These are phyloP conservation scores for Periophthalmus modestus DNA, from an alignment of 2,113 vertebrate genomes.

Conservation along the genomic window DNA sequence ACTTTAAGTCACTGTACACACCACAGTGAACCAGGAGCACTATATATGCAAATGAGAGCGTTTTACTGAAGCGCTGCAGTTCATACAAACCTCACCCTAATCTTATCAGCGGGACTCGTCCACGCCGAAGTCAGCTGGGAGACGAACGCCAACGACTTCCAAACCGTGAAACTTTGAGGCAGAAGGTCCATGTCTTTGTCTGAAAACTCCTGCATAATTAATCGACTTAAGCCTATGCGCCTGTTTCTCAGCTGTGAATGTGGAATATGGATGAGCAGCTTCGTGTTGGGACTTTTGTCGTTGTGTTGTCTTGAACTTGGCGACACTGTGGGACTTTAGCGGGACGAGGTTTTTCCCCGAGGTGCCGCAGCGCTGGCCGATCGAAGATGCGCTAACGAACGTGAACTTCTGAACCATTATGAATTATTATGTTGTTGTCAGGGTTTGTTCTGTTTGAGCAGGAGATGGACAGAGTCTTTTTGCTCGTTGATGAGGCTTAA, in stretches of 20 bases:
- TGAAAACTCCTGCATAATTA: constrained; percentile 1
- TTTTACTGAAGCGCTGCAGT: neutral
- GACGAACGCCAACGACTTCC: constrained; percentile 59
- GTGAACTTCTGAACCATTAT: neutral
- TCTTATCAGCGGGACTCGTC: constrained; percentile 67
- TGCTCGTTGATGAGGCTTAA: too few species aligned
- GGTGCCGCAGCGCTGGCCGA: too few species aligned
- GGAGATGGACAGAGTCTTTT: too few species aligned
- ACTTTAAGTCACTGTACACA: too few species aligned
- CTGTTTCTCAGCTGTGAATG: constrained; percentile 33
- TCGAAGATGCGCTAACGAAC: neutral
- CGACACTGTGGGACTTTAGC: constrained; percentile 19
- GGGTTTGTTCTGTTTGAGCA: neutral
- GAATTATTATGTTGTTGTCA: neutral
- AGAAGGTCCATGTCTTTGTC: neutral
- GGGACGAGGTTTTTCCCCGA: too few species aligned
- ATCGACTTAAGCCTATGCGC: constrained; percentile 16
- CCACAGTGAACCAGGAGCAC: neutral
- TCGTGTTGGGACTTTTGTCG: constrained; percentile 13
- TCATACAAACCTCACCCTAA: neutral
- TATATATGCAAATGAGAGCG: neutral
- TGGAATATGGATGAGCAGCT: constrained; percentile 43
- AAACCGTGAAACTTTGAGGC: constrained; percentile 51
- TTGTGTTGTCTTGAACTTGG: constrained; percentile 18
- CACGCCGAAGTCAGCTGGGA: constrained; percentile 65